Evolutionary conservation across 2,113 vertebrate species (phyloP).

Genomic region (Gorsachius goisagi): DNA sequence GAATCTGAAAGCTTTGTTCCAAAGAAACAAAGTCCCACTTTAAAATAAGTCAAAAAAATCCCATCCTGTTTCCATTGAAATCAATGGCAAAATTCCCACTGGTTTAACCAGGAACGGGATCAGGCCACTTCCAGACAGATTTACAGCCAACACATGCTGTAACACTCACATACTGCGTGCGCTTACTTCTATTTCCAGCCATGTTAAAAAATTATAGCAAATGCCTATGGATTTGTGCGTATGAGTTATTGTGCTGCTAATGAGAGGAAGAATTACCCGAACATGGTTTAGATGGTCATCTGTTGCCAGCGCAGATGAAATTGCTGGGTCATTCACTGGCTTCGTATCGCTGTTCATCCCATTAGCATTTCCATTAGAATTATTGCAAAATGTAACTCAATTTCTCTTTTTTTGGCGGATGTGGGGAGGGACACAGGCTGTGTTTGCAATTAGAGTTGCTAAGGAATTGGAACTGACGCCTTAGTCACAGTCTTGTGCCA

Average conservation of each 20-base stretch:
- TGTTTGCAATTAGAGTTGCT: slow-evolving; percentile 62
- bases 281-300: slow-evolving; percentile 54
- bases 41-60: slow-evolving; percentile 4
- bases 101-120: slow-evolving; percentile 44
- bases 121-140: slow-evolving; percentile 42
- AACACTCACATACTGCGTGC: background rate
- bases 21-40: background rate
- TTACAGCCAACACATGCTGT: slow-evolving; percentile 45
- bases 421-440: background rate
- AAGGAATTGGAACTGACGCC: slow-evolving; percentile 45
- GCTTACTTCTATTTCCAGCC: slow-evolving; percentile 52
- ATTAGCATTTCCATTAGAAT: slow-evolving; percentile 66
- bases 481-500: slow-evolving; percentile 33
- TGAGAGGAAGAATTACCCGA: slow-evolving; percentile 62
- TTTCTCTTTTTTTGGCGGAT: background rate
- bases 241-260: slow-evolving; percentile 67
- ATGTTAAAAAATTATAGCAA: slow-evolving; percentile 59
- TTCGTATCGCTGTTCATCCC: slow-evolving; percentile 42
- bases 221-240: slow-evolving; percentile 57
- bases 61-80: slow-evolving; percentile 46
- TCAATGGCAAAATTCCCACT: slow-evolving; percentile 50
- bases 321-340: slow-evolving; percentile 53
- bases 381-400: slow-evolving; percentile 57
- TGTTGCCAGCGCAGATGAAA: slow-evolving; percentile 7
- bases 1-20: slow-evolving; percentile 27